Evolutionary conservation across 2,113 vertebrate genomes (phyloP).

Genomic region (Furnarius figulus): DNA sequence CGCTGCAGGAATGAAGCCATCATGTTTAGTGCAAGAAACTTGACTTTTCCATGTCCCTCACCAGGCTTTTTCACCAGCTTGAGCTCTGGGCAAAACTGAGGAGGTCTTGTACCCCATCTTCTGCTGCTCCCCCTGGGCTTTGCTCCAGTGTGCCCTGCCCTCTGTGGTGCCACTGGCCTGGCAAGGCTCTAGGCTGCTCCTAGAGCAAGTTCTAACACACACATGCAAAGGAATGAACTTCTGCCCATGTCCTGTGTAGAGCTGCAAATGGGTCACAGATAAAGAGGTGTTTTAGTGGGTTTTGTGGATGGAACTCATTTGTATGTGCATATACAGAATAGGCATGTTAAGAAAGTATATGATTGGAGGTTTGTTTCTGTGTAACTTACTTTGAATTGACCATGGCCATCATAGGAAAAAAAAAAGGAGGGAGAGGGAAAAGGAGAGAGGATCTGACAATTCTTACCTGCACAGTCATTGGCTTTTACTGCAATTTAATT

Average conservation of each 20-base stretch:
- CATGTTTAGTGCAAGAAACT: not conserved
- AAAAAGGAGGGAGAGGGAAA: not conserved
- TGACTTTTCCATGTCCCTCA: not conserved
- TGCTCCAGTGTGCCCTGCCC: not conserved
- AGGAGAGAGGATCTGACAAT: not conserved
- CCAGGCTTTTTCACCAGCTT: not conserved
- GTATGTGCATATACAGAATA: not conserved
- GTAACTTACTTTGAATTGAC: not conserved
- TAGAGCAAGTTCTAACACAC: not conserved
- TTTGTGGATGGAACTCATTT: not conserved
- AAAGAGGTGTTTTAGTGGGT: not conserved
- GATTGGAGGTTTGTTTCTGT: not conserved
- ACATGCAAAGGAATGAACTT: not conserved
- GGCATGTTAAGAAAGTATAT: not conserved
- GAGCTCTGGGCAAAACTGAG: not conserved
- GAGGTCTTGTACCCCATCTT: accelerated
- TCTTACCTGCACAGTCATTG: not conserved
- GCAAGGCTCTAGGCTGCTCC: not conserved
- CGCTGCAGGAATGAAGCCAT: not conserved
- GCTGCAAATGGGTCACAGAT: not conserved
- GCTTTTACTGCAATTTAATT: not conserved
- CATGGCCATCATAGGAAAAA: not conserved
- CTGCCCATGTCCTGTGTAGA: not conserved
- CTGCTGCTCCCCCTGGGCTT: not conserved
- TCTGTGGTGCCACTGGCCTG: not conserved